Evolutionary conservation across 2,888 invertebrate species (phyloP).

Genomic region (Eubasilissa splendida): DNA sequence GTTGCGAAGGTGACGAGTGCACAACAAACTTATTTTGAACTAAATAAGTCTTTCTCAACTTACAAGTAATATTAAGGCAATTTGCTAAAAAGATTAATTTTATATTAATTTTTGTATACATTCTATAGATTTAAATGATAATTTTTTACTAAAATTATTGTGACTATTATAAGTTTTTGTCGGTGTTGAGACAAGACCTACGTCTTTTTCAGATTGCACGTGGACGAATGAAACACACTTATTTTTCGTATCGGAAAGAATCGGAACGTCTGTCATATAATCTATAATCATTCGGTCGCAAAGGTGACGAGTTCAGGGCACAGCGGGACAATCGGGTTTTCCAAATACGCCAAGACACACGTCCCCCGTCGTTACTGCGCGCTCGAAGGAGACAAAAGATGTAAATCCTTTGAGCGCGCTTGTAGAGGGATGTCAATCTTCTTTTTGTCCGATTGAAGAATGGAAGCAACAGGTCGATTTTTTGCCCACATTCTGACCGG

Average conservation of each 20-base stretch:
- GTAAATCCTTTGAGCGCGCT: not conserved
- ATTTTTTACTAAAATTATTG: not conserved
- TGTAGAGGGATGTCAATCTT: not conserved
- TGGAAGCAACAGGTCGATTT: constrained; percentile 52
- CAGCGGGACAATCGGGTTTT: constrained; percentile 40
- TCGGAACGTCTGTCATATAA: constrained; percentile 22
- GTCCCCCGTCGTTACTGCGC: not conserved
- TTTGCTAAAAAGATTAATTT: not conserved
- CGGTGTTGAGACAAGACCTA: not conserved
- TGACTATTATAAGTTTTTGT: not conserved
- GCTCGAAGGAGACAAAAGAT: constrained; percentile 19
- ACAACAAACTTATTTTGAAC: constrained; percentile 1
- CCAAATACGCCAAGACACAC: constrained; percentile 18
- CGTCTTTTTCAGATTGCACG: not conserved
- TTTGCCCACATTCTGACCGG: constrained; percentile 44
- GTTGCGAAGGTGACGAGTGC: constrained; percentile 52
- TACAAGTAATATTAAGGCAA: not conserved
- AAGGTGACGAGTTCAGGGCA: constrained; percentile 54
- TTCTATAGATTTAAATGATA: not conserved
- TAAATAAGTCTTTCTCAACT: not conserved
- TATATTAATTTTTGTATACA: not conserved
- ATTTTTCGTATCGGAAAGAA: constrained; percentile 13
- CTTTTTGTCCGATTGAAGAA: constrained; percentile 29
- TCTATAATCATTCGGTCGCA: constrained; percentile 31
- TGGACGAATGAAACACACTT: constrained; percentile 8